Evolutionary conservation across 2,888 invertebrate species (phyloP).

Genomic region (Cancer borealis): DNA sequence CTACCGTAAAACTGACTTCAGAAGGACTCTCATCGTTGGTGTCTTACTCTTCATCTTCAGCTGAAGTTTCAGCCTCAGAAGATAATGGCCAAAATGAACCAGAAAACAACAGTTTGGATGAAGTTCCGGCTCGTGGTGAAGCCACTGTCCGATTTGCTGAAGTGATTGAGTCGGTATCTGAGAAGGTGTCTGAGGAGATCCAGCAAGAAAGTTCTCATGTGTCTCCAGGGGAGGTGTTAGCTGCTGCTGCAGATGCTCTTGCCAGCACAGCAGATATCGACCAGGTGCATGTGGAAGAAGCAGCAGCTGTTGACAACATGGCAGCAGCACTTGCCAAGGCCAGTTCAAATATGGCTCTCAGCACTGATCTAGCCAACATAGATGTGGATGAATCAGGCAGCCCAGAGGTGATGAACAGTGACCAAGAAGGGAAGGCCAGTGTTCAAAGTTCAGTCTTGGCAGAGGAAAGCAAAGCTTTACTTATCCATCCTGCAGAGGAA

Average conservation of each 20-base stretch:
- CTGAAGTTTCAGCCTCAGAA: conserved; percentile 60
- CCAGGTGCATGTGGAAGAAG: background rate
- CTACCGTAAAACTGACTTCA: background rate
- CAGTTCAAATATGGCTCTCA: background rate
- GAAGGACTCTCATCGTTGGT: conserved; percentile 69
- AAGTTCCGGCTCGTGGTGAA: background rate
- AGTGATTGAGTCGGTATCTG: background rate
- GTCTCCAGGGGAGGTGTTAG: conserved; percentile 12
- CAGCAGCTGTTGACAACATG: background rate
- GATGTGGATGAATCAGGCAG: background rate
- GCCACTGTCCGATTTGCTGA: background rate
- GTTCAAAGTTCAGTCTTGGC: background rate
- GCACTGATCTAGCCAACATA: background rate
- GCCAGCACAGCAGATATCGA: background rate
- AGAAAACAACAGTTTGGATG: conserved; percentile 33
- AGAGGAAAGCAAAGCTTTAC: background rate
- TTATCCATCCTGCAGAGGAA: background rate
- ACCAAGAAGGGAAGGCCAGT: background rate
- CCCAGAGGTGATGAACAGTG: background rate
- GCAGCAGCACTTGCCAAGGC: conserved; percentile 15
- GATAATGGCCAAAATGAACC: conserved; percentile 59
- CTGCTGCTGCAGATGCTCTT: conserved; percentile 7
- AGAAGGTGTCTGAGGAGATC: background rate
- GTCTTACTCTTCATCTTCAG: conserved; percentile 68
- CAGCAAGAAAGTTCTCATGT: background rate